These are phyloP conservation scores for Apteryx mantelli DNA, from an alignment of 2,113 vertebrate genomes.

Conservation along the genomic window DNA sequence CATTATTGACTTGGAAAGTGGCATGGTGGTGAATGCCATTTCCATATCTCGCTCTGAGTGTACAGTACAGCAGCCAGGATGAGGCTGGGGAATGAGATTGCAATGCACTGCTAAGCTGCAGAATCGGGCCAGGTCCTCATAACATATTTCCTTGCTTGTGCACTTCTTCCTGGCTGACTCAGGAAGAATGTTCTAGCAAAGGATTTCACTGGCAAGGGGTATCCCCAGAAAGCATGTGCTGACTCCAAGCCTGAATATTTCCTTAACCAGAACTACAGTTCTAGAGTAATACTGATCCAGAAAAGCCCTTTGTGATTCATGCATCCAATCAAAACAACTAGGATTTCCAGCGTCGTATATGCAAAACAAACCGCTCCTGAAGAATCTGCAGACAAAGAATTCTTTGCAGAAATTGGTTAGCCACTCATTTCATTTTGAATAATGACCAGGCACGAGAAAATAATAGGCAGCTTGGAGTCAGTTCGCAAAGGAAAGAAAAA, in stretches of 20 bases:
- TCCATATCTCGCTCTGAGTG: neutral
- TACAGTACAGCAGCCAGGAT: neutral
- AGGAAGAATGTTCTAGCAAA: constrained; percentile 60
- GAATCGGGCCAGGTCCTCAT: neutral
- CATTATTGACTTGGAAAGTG: neutral
- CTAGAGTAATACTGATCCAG: constrained; percentile 49
- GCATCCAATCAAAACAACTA: constrained; percentile 50
- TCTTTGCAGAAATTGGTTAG: constrained; percentile 65
- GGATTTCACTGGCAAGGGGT: constrained; percentile 66
- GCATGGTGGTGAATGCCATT: neutral
- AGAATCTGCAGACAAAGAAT: constrained; percentile 71
- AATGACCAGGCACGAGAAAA: constrained; percentile 65
- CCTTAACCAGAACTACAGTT: constrained; percentile 56
- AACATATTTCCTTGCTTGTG: constrained; percentile 6
- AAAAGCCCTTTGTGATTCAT: constrained; percentile 47
- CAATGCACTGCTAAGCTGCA: neutral
- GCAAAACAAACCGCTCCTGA: constrained; percentile 66
- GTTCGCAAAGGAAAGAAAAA: constrained; percentile 65
- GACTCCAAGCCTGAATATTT: constrained; percentile 50
- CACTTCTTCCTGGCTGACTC: neutral
- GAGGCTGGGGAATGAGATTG: neutral
- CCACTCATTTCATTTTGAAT: constrained; percentile 56
- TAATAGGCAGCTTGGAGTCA: constrained; percentile 53
- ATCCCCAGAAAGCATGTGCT: constrained; percentile 40
- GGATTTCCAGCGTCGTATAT: constrained; percentile 48